Conservation (phyloP, 2,113 vertebrate genomes). For the Picathartes gymnocephalus region DNA sequence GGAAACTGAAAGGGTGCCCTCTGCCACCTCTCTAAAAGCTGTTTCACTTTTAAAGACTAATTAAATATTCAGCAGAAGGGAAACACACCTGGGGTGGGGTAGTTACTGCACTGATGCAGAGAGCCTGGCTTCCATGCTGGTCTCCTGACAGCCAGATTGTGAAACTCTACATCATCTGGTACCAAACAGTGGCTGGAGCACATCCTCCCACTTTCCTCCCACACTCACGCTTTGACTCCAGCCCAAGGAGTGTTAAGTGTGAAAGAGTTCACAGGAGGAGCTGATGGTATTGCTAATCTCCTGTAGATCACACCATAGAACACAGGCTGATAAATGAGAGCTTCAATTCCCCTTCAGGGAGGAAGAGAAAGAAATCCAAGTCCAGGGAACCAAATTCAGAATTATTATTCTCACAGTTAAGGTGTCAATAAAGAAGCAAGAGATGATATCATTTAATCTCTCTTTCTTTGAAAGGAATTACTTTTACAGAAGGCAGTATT, state of each 20-base stretch:
- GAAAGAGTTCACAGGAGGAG: neutral
- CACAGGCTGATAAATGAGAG: neutral
- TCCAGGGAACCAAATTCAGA: neutral
- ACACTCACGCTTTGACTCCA: neutral
- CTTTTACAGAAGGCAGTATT: neutral
- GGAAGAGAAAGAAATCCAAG: neutral
- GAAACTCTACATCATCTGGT: neutral
- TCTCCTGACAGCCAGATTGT: fast-evolving
- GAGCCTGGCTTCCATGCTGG: neutral
- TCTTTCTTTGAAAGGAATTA: neutral
- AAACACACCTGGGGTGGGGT: neutral
- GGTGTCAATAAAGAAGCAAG: neutral
- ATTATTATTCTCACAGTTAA: neutral
- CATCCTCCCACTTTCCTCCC: neutral
- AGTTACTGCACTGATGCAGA: neutral
- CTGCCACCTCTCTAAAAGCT: neutral
- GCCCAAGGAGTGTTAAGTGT: neutral
- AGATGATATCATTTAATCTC: neutral
- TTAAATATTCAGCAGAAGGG: neutral
- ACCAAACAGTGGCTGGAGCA: neutral
- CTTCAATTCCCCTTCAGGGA: neutral
- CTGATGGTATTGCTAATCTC: neutral
- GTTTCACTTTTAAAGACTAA: neutral
- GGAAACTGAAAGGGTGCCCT: neutral
- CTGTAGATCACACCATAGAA: neutral